These are phyloP conservation scores for Sinelater perroti DNA, from an alignment of 2,888 invertebrate genomes.

Conservation along the genomic window DNA sequence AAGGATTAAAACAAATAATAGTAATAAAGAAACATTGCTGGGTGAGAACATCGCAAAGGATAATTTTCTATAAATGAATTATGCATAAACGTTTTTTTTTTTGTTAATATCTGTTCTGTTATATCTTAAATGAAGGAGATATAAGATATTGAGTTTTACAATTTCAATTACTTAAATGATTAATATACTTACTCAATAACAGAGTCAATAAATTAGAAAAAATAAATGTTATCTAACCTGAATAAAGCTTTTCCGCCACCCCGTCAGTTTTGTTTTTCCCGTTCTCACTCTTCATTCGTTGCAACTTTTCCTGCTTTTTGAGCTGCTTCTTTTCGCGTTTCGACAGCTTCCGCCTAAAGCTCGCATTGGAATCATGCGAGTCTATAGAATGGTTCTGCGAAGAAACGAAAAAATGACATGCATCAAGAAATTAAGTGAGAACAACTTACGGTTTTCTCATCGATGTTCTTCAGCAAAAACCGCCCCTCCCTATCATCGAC, in stretches of 20 bases:
- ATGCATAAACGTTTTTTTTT: too few relatives aligned
- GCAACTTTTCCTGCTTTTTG: conserved; percentile 92
- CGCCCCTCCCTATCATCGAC: conserved; percentile 98
- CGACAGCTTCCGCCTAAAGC: conserved; percentile 92
- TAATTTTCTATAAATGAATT: too few relatives aligned
- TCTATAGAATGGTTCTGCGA: conserved; percentile 71
- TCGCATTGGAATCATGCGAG: conserved; percentile 78
- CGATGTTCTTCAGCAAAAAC: conserved; percentile 90
- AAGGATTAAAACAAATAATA: too few relatives aligned
- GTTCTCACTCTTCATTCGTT: conserved; percentile 74
- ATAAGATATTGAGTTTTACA: too few relatives aligned
- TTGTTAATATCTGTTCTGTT: too few relatives aligned
- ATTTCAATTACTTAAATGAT: too few relatives aligned
- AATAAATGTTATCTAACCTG: conserved; percentile 66
- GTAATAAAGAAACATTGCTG: too few relatives aligned
- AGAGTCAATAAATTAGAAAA: background rate
- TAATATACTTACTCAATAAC: too few relatives aligned
- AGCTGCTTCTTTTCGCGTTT: conserved; percentile 98
- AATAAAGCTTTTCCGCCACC: conserved; percentile 91
- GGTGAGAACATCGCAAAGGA: too few relatives aligned
- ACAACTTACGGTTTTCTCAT: conserved; percentile 76
- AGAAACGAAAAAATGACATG: conserved; percentile 1
- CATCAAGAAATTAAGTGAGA: conserved; percentile 4
- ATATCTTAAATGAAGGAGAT: too few relatives aligned
- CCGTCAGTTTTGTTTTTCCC: conserved; percentile 75